Conservation (phyloP, 2,888 invertebrate genomes). For the Andrena haemorrhoa region DNA sequence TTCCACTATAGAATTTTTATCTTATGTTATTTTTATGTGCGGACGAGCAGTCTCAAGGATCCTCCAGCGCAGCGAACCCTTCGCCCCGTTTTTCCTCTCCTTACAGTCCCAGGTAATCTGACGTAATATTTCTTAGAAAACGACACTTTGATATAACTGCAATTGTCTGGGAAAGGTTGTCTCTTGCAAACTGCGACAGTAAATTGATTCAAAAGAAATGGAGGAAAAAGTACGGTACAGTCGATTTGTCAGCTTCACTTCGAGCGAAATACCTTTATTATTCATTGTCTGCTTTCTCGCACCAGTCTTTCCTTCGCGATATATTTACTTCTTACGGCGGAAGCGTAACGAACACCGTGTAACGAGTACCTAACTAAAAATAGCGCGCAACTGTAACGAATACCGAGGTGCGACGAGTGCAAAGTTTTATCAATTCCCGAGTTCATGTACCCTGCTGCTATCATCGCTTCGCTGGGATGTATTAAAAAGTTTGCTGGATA, state of each 20-base stretch:
- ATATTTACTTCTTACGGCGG: neutral
- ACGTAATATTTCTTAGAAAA: conserved; percentile 39
- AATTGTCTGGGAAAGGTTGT: conserved; percentile 34
- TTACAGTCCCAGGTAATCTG: conserved; percentile 24
- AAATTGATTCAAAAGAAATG: conserved; percentile 34
- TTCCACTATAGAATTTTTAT: neutral
- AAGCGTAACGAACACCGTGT: neutral
- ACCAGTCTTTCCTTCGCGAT: neutral
- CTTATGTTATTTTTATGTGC: neutral
- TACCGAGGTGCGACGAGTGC: too few relatives aligned
- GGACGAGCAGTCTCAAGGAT: neutral
- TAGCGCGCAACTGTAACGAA: neutral
- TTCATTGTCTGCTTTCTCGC: neutral
- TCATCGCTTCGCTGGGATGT: neutral
- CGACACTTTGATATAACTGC: conserved; percentile 36
- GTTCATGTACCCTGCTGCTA: neutral
- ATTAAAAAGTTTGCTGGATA: conserved; percentile 3
- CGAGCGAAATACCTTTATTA: neutral
- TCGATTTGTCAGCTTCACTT: neutral
- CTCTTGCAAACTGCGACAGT: conserved; percentile 21
- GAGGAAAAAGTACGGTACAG: neutral
- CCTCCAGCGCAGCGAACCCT: neutral
- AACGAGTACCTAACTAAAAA: neutral
- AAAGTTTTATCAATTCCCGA: neutral
- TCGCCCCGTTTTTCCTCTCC: neutral